These are phyloP conservation scores for Lateolabrax maculatus DNA, from an alignment of 2,797 vertebrate genomes.

Conservation along the genomic window DNA sequence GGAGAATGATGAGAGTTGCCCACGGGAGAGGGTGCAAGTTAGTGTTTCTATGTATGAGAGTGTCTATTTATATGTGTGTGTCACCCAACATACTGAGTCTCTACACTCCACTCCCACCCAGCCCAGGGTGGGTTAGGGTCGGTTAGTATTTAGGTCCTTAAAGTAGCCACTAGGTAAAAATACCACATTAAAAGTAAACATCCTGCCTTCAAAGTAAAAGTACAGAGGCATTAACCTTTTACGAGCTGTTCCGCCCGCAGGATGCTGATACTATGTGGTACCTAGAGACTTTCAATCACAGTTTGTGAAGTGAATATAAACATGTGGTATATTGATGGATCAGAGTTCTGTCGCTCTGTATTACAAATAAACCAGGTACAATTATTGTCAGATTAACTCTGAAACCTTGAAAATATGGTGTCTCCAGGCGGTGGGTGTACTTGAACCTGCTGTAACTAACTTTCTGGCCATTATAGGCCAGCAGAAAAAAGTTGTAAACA, in stretches of 20 bases:
- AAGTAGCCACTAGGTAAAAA: background rate
- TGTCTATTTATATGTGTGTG: slow-evolving; percentile 11
- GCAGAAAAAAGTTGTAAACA: background rate
- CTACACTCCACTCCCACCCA: background rate
- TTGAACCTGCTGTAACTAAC: background rate
- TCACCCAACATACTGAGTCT: background rate
- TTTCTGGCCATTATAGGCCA: background rate
- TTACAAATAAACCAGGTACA: background rate
- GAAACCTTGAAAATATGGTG: background rate
- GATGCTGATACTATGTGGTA: background rate
- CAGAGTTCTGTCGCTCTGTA: background rate
- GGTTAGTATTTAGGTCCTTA: background rate
- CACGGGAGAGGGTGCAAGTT: slow-evolving; percentile 54
- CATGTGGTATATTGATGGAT: background rate
- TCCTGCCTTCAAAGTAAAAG: background rate
- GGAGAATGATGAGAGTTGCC: slow-evolving; percentile 78
- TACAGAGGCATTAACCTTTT: background rate
- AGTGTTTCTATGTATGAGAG: slow-evolving; percentile 41
- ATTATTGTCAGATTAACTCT: background rate
- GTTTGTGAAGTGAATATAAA: background rate
- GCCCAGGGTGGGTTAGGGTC: background rate
- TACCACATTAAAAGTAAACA: background rate
- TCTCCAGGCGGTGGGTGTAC: background rate
- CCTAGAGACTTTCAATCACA: no score
- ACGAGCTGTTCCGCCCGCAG: background rate